These are phyloP conservation scores for Mohoua ochrocephala DNA, from an alignment of 2,113 vertebrate genomes.

Conservation along the genomic window DNA sequence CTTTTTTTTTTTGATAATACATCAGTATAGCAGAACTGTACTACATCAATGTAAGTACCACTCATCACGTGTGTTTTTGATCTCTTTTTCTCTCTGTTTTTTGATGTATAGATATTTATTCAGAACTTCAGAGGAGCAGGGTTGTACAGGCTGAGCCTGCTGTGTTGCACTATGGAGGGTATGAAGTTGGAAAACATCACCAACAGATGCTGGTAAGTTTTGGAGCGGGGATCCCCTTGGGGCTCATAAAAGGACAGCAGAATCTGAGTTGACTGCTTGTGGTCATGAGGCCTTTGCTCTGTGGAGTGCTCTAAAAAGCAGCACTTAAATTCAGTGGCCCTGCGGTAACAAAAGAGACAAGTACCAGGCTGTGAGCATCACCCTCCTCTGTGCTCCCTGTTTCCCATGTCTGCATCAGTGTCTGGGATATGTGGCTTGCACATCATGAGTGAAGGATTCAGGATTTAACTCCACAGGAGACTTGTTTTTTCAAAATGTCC, in stretches of 20 bases:
- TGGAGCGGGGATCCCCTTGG: not conserved
- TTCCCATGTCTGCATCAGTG: not conserved
- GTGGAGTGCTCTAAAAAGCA: not conserved
- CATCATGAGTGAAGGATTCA: not conserved
- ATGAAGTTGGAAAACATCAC: constrained; percentile 79
- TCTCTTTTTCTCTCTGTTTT: not conserved
- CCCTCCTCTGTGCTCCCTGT: not conserved
- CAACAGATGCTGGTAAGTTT: constrained; percentile 79
- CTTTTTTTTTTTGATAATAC: not conserved
- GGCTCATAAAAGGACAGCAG: not conserved
- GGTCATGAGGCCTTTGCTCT: not conserved
- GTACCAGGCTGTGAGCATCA: not conserved
- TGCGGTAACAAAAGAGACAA: fast-evolving
- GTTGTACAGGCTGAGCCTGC: constrained; percentile 81
- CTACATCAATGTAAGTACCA: not conserved
- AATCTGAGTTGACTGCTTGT: not conserved
- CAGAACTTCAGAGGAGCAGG: constrained; percentile 74
- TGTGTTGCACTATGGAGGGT: constrained; percentile 88
- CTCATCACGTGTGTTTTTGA: not conserved
- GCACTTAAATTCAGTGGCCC: not conserved
- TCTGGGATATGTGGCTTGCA: not conserved
- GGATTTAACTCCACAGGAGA: not conserved
- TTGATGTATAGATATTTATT: constrained; percentile 75
- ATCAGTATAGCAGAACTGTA: not conserved
- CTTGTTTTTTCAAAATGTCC: not conserved